A percentile compares a stretch with the other conserved stretches of the same genome.
phyloP scores from a whole-genome alignment of 53 echinoderm and acorn worm species.

The Zoroaster sp. region DNA sequence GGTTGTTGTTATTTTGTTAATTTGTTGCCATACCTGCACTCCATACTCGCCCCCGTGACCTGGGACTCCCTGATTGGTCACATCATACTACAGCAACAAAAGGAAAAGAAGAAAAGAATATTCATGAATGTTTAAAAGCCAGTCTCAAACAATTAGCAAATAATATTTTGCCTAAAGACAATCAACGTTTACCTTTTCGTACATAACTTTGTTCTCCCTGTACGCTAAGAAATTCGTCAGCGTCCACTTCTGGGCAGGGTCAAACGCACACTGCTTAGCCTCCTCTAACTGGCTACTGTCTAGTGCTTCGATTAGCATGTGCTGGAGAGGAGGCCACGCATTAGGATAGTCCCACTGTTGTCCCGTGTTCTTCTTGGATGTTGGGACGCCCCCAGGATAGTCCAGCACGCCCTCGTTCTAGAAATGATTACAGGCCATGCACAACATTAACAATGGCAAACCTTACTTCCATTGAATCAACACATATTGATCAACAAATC shows the following conservation, averaged over 20 bases:
- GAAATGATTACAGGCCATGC: too few species aligned
- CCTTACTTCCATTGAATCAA: too few species aligned
- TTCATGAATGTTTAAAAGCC: too few species aligned
- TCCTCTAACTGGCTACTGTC: slow-evolving; percentile 58
- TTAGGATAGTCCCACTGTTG: slow-evolving; percentile 96
- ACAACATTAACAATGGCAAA: too few species aligned
- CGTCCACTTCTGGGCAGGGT: slow-evolving; percentile 89
- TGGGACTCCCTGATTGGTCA: slow-evolving; percentile 78
- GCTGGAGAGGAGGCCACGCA: slow-evolving; percentile 95
- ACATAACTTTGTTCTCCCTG: slow-evolving; percentile 76
- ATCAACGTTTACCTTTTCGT: slow-evolving; percentile 82
- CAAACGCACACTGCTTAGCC: slow-evolving; percentile 69
- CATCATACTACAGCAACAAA: slow-evolving; percentile 70
- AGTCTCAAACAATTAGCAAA: background rate
- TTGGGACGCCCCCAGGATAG: slow-evolving; percentile 84
- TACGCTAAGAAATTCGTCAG: slow-evolving; percentile 79
- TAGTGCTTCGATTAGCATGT: slow-evolving; percentile 81
- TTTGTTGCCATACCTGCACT: slow-evolving; percentile 87
- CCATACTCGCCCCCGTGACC: slow-evolving; percentile 95
- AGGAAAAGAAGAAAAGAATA: background rate
- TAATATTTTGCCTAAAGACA: background rate
- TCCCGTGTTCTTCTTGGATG: slow-evolving; percentile 64
- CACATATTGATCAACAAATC: too few species aligned
- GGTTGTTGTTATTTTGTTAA: background rate
- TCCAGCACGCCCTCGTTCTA: slow-evolving; percentile 74